Conservation (phyloP, 2,888 invertebrate species). For the Phortica okadai region DNA sequence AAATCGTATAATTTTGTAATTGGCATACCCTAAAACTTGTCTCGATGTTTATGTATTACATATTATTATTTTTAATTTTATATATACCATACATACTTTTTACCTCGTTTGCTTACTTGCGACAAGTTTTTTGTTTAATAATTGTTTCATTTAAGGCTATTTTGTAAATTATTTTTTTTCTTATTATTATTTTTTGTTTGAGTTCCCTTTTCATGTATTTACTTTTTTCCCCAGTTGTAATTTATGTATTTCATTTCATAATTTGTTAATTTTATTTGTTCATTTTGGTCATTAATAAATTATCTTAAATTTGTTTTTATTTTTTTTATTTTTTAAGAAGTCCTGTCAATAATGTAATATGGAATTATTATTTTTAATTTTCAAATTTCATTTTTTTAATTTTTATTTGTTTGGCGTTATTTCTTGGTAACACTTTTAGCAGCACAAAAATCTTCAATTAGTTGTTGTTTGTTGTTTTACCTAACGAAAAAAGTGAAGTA, state of each 20-base stretch:
- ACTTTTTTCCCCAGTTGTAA: not conserved
- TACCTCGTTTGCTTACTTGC: not conserved
- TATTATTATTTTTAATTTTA: not conserved
- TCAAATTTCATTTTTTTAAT: slow-evolving; percentile 1
- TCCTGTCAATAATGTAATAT: not conserved
- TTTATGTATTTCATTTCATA: slow-evolving; percentile 33
- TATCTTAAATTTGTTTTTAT: slow-evolving; percentile 39
- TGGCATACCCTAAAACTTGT: not conserved
- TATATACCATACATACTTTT: not conserved
- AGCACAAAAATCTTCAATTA: no score
- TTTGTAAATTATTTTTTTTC: slow-evolving; percentile 19
- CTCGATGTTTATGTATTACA: not conserved
- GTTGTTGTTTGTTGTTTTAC: no score
- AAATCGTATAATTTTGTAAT: not conserved
- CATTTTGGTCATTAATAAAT: slow-evolving; percentile 14
- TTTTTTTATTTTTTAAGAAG: slow-evolving; percentile 29
- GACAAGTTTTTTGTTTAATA: not conserved
- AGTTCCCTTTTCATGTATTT: not conserved
- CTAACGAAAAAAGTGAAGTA: no score
- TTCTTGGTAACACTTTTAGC: slow-evolving; percentile 10
- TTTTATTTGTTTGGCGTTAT: slow-evolving; percentile 14
- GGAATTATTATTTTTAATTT: not conserved
- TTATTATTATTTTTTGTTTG: slow-evolving; percentile 20
- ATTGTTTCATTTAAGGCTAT: not conserved
- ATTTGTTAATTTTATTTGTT: slow-evolving; percentile 48